phyloP scores from a whole-genome alignment of 92 coral and sea anemone genomes.

The Metridium senile region DNA sequence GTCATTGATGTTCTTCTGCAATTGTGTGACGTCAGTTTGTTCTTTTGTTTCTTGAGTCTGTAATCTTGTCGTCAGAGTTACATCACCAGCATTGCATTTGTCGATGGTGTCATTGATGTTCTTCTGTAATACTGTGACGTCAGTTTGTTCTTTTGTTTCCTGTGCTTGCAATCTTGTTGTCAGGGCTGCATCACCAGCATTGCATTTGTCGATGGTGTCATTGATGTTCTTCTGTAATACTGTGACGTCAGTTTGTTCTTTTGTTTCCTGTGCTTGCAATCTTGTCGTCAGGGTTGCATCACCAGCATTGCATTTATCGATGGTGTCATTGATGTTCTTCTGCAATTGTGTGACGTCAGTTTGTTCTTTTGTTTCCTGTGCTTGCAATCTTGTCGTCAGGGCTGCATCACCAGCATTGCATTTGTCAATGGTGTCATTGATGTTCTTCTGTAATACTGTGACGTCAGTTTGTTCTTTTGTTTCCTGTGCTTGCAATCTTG shows the following conservation, averaged over 20 bases:
- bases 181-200: background rate
- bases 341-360: background rate
- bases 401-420: background rate
- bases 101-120: background rate
- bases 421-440: background rate
- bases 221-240: background rate
- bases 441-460: background rate
- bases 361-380: background rate
- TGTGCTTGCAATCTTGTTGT: background rate
- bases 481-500: background rate
- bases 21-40: background rate
- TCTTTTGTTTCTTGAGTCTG: background rate
- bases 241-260: background rate
- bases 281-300: background rate
- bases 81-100: background rate
- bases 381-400: background rate
- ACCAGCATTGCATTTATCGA: background rate
- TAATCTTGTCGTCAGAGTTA: background rate
- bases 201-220: background rate
- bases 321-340: background rate
- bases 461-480: background rate
- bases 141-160: background rate
- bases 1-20: background rate
- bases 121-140: background rate
- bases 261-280: background rate